A percentile compares a stretch with the other conserved stretches of the same genome.
These are phyloP conservation scores for Phalera bucephala DNA, from an alignment of 2,888 invertebrate species.

Conservation along the genomic window DNA sequence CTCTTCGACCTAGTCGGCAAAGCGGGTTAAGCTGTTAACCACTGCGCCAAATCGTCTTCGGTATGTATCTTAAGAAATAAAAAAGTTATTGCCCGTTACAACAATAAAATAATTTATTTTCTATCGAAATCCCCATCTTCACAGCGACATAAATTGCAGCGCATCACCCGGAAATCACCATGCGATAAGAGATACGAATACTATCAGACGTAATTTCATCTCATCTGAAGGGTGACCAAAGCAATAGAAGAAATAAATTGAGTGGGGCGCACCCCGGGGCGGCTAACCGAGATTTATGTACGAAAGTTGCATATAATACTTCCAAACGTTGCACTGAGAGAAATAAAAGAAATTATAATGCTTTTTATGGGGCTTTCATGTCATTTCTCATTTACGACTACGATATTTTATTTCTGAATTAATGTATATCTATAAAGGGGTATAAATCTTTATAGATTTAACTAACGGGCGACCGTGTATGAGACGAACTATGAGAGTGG, in stretches of 20 bases:
- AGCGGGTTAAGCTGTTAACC: no score
- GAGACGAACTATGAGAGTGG: no score
- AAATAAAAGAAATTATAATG: no score
- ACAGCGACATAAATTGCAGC: conserved; percentile 31
- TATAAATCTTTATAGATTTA: no score
- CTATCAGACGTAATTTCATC: conserved; percentile 65
- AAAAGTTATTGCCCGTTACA: conserved; percentile 4
- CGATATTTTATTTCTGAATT: no score
- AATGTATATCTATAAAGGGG: no score
- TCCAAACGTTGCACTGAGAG: conserved; percentile 21
- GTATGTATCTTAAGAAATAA: no score
- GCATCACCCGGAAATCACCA: conserved; percentile 38
- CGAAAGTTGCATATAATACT: conserved; percentile 27
- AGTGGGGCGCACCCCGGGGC: conserved; percentile 48
- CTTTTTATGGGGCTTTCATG: no score
- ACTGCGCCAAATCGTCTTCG: no score
- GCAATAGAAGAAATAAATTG: conserved; percentile 60
- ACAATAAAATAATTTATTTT: conserved; percentile 10
- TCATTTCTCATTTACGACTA: no score
- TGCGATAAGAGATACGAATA: conserved; percentile 47
- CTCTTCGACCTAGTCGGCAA: no score
- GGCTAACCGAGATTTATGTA: conserved; percentile 50
- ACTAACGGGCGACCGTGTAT: no score
- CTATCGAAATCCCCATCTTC: conserved; percentile 14
- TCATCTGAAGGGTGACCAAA: conserved; percentile 57